A percentile compares a stretch with the other conserved stretches of the same genome.
These are phyloP conservation scores for Potorous gilbertii DNA, from an alignment of 2,797 vertebrate species.

Conservation along the genomic window DNA sequence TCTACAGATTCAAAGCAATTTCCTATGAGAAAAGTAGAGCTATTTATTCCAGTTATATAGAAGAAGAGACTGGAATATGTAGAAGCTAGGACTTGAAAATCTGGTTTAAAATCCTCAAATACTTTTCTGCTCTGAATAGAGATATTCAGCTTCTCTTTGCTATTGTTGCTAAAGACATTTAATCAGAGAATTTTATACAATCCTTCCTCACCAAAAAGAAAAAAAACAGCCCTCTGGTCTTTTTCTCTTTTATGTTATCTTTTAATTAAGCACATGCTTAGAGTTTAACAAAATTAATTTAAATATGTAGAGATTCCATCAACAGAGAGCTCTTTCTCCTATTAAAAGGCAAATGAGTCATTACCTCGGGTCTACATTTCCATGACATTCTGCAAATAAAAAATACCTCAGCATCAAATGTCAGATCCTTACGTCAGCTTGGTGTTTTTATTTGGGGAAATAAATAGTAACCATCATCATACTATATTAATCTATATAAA, in stretches of 20 bases:
- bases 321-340: conserved; percentile 6
- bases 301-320: conserved; percentile 3
- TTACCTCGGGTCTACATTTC: neutral
- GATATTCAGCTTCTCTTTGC: neutral
- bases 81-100: neutral
- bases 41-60: conserved; percentile 8
- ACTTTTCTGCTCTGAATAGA: too few relatives aligned
- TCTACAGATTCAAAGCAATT: neutral
- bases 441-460: conserved; percentile 3
- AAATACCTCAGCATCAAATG: neutral
- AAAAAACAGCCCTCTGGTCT: conserved; percentile 11
- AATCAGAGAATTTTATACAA: conserved; percentile 28
- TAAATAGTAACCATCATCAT: conserved; percentile 32
- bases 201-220: neutral
- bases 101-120: neutral
- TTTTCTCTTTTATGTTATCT: neutral
- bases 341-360: neutral
- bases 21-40: neutral
- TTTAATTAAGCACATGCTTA: conserved; percentile 30
- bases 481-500: conserved; percentile 58
- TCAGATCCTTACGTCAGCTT: neutral
- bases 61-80: neutral
- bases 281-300: conserved; percentile 48
- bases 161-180: conserved; percentile 24
- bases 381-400: neutral